These are phyloP conservation scores for Carassius carassius DNA, from an alignment of 2,113 vertebrate genomes.

Conservation along the genomic window DNA sequence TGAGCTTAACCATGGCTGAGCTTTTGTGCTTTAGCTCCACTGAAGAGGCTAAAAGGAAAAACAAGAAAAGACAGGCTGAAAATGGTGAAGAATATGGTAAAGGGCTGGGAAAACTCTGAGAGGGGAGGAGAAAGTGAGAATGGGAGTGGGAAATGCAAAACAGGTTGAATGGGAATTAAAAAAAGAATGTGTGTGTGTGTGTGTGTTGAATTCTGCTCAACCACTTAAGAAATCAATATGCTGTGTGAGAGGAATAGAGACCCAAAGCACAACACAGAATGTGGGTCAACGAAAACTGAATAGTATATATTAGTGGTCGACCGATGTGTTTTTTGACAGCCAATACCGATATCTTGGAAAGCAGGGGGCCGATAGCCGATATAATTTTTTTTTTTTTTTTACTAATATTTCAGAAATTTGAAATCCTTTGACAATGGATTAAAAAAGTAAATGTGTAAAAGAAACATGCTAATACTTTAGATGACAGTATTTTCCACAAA, in stretches of 20 bases:
- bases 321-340: no score
- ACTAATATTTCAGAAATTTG: no score
- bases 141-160: slow-evolving; percentile 10
- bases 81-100: not conserved
- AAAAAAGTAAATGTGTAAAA: no score
- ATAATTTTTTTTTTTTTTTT: no score
- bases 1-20: slow-evolving; percentile 21
- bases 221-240: slow-evolving; percentile 28
- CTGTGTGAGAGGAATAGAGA: not conserved
- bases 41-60: not conserved
- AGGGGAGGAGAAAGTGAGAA: slow-evolving; percentile 10
- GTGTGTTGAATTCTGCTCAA: not conserved
- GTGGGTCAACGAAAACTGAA: not conserved
- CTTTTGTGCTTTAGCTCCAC: not conserved
- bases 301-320: not conserved
- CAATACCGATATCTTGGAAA: no score
- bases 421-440: no score
- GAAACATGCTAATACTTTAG: no score
- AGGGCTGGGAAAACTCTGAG: not conserved
- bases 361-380: no score
- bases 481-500: no score
- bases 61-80: not conserved
- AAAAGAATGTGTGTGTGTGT: not conserved
- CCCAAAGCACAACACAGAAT: slow-evolving; percentile 14
- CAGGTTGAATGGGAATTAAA: not conserved